A percentile compares a stretch with the other conserved stretches of the same genome.
These are phyloP conservation scores for Gallinago paraguaiae DNA, from an alignment of 2,113 vertebrate genomes.

Conservation along the genomic window DNA sequence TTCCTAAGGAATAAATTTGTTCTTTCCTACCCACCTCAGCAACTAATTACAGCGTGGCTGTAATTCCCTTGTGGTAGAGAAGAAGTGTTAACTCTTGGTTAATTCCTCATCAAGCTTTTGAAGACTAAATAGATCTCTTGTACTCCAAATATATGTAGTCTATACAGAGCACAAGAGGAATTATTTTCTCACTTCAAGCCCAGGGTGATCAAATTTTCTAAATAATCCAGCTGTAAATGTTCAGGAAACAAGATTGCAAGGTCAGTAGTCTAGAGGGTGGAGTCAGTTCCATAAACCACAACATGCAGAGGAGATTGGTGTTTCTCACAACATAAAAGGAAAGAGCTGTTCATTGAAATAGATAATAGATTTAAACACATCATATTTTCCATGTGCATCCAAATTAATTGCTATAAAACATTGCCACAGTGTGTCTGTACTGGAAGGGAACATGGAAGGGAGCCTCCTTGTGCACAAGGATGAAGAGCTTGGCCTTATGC, in stretches of 20 bases:
- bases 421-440: background rate
- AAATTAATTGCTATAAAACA: background rate
- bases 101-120: background rate
- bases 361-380: background rate
- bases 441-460: background rate
- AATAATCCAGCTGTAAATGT: background rate
- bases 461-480: background rate
- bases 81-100: background rate
- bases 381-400: background rate
- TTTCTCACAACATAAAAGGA: background rate
- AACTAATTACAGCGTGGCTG: background rate
- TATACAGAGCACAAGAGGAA: background rate
- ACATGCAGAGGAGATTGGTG: background rate
- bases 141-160: background rate
- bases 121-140: background rate
- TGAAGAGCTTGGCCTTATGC: background rate
- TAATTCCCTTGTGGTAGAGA: background rate
- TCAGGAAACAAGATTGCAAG: background rate
- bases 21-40: background rate
- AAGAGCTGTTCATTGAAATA: background rate
- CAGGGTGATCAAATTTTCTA: background rate
- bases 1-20: background rate
- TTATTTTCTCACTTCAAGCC: background rate
- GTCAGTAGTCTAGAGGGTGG: background rate
- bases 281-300: background rate